These are phyloP conservation scores for Carassius auratus DNA, from an alignment of 2,113 vertebrate genomes.

Conservation along the genomic window DNA sequence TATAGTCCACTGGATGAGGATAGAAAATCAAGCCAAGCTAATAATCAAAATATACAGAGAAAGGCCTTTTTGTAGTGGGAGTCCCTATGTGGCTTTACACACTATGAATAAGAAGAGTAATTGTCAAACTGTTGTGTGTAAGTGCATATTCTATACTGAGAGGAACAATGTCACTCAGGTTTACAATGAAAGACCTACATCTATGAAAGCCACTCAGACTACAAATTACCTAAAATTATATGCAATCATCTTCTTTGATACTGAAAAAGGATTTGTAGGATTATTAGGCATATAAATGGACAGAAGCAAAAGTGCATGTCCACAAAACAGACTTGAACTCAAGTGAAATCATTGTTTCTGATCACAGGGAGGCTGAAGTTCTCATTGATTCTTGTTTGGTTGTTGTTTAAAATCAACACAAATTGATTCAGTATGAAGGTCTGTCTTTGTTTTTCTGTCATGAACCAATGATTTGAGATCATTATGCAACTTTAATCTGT, in stretches of 20 bases:
- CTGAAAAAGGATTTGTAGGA: not conserved
- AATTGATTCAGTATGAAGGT: not conserved
- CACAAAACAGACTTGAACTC: not conserved
- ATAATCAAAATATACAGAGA: not conserved
- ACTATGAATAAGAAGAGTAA: constrained; percentile 6
- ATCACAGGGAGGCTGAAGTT: not conserved
- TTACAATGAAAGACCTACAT: constrained; percentile 39
- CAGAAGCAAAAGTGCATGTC: not conserved
- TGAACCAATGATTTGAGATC: not conserved
- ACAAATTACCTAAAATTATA: constrained; percentile 57
- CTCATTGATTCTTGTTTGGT: not conserved
- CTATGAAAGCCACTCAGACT: constrained; percentile 43
- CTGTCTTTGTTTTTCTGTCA: not conserved
- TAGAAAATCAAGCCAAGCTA: not conserved
- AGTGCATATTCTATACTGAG: constrained; percentile 37
- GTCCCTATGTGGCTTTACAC: too few species aligned
- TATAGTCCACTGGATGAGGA: not conserved
- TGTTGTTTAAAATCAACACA: constrained; percentile 1
- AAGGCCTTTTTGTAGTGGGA: not conserved
- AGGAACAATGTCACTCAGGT: constrained; percentile 56
- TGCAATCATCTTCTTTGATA: constrained; percentile 25
- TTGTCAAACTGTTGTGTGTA: constrained; percentile 43
- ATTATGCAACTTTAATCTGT: not conserved
- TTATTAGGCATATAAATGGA: not conserved
- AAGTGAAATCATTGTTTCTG: not conserved